Evolutionary conservation across 1,140 invertebrate species (phyloP).

Genomic region (Palaemon carinicauda): DNA sequence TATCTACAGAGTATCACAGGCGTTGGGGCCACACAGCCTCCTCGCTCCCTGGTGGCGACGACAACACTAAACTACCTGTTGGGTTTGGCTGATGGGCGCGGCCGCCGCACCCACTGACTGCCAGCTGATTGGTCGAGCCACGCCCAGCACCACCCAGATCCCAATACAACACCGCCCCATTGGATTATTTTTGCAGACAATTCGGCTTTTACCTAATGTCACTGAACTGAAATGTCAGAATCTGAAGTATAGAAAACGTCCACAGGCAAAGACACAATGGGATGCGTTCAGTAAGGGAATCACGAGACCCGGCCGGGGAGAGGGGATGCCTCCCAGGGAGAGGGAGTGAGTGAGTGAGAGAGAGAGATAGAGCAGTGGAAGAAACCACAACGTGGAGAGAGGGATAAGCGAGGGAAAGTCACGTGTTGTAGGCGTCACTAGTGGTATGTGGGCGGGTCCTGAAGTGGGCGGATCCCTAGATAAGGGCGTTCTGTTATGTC

Average conservation of each 20-base stretch:
- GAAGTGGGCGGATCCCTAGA: constrained; percentile 30
- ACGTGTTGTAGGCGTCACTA: constrained; percentile 38
- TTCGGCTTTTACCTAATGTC: not conserved
- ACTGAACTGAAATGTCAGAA: not conserved
- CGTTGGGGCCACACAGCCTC: constrained; percentile 32
- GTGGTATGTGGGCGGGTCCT: constrained; percentile 29
- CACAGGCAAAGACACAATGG: not conserved
- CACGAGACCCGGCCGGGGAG: not conserved
- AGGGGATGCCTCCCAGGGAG: not conserved
- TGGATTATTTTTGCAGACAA: not conserved
- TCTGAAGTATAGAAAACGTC: too few relatives aligned
- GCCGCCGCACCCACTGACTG: constrained; percentile 33
- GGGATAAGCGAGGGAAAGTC: not conserved
- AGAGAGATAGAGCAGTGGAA: not conserved
- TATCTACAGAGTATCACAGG: constrained; percentile 50
- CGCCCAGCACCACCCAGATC: constrained; percentile 44
- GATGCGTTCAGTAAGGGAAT: not conserved
- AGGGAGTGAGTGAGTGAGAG: not conserved
- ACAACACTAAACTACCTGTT: constrained; percentile 51
- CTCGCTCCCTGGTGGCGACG: constrained; percentile 33
- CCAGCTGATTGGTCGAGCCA: constrained; percentile 42
- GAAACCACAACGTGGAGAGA: not conserved
- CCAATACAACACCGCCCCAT: constrained; percentile 10
- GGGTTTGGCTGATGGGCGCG: constrained; percentile 41
- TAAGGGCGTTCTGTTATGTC: not conserved